Base-by-base conservation (phyloP, 2,113 vertebrate species). In the Dolichotis patagonum region DNA sequence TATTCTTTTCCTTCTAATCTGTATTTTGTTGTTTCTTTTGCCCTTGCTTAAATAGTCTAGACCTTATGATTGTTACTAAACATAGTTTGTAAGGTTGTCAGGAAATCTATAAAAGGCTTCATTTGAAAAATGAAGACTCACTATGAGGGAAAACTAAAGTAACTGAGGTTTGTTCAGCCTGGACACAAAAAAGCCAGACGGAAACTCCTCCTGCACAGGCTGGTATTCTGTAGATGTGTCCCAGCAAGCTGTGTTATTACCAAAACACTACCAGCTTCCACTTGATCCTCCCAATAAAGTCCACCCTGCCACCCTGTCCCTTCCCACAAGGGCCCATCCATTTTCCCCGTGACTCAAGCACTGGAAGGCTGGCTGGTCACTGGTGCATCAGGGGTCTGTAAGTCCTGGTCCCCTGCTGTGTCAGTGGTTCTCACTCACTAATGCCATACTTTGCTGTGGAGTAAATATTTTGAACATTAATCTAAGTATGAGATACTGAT, bases 31-130 rank as follows among this genome's bases (percentile, higher is more conserved):
- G 10, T 46, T n/a, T 43, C 24, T 94, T 91, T 63, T 96, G 14
- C 81, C 69, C n/a, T 5, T 78, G 54, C 63, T 94, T 82, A 65
- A 93, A 80, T 82, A 86, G 46, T 95, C 7, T 78, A 85, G 88
- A 65, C 81, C 32, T 90, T 77, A 62, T 91, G 65, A 38, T 89
- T 62, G 67, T 96, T 88, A 46, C 54, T 84, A 83, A 91, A 35
- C 20, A 81, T 26, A 89, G 24, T 95, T 88, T 71, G 14, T 84
- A 87, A 52, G 62, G 19, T 82, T 91, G 32, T 92, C 92, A 83
- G 69, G 94, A 97, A 85, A 95, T 85, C 63, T 93, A 2, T 86
- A 87, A 92, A 71, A 77, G 82, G 41, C 69, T 78, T 41, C 52
- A 90, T 86, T 86, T 69, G 71, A 32, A 91, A 82, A 83, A 56